Base-by-base conservation (phyloP, 2,113 vertebrate genomes). In the Numida meleagris region DNA sequence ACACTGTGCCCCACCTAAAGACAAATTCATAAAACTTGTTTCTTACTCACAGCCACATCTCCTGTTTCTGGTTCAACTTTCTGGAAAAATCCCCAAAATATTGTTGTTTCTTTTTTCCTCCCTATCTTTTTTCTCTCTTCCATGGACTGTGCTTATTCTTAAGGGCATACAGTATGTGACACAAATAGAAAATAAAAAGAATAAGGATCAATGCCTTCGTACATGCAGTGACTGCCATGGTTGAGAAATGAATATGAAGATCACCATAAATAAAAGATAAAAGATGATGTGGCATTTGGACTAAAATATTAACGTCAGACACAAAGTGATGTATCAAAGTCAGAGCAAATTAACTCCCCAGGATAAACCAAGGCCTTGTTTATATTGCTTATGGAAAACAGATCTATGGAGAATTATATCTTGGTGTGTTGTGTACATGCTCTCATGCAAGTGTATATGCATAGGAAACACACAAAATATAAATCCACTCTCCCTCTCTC, bases 231-330 rank as follows among this genome's bases (percentile, higher is more conserved):
- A 87, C 78, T 94, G 89, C 68, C 62, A 96, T 67, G 36, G 78
- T 76, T 98, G 96, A 98, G 93, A 97, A 98, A 98, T 97, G 87
- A 97, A 96, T 97, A 95, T 91, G 91, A 97, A 96, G 86, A 97
- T 95, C 62, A 93, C 36, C 72, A 96, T 97, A 97, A 98, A 97
- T 97, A 97, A 98, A 96, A 97, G 86, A 97, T 97, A 97, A 97
- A 98, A 97, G 75, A 97, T 95, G 70, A 93, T 89, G 82, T 58
- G 80, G 36, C 86, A 96, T 97, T 96, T 96, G 81, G 71, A 97
- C 79, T 96, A 96, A 97, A 97, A 97, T 97, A 97, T 96, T 97
- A 97, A 98, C 59, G 84, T 62, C 68, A 93, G 84, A 76, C 65
- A 95, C 29, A 82, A 95, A 96, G 51, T 91, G 45, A 94, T 97